Conservation (phyloP, 2,113 vertebrate genomes). For the Cinclus cinclus region DNA sequence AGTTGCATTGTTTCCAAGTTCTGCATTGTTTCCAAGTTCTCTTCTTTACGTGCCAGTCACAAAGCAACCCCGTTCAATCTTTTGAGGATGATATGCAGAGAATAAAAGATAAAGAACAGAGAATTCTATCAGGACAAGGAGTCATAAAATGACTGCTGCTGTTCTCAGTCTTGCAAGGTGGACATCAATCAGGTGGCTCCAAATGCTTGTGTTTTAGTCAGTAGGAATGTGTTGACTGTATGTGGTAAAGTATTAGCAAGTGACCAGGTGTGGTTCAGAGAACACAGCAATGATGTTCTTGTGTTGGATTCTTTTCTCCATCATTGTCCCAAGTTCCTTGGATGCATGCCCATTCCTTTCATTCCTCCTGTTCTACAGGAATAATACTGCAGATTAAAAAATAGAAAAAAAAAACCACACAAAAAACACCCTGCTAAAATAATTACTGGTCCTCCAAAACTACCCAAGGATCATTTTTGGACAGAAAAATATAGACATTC, state of each 20-base stretch:
- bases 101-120: not conserved
- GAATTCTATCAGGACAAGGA: slow-evolving; percentile 9
- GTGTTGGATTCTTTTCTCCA: not conserved
- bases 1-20: not conserved
- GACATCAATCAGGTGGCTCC: slow-evolving; percentile 27
- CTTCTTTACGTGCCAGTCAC: not conserved
- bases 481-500: slow-evolving; percentile 52
- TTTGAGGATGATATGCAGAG: not conserved
- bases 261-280: slow-evolving; percentile 42
- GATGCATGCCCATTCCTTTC: not conserved
- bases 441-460: slow-evolving; percentile 49
- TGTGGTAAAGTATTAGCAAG: not conserved
- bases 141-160: slow-evolving; percentile 8
- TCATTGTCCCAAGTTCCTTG: not conserved
- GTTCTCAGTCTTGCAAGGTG: not conserved
- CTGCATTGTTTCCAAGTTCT: not conserved
- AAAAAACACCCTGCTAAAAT: slow-evolving; percentile 51
- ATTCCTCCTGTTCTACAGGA: not conserved
- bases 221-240: slow-evolving; percentile 29
- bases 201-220: not conserved
- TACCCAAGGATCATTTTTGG: not conserved
- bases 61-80: not conserved
- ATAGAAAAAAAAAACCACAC: not conserved
- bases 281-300: not conserved
- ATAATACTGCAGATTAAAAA: not conserved